These are phyloP conservation scores for Lasaia peninsularis DNA, from an alignment of 1,140 invertebrate species.

Conservation along the genomic window DNA sequence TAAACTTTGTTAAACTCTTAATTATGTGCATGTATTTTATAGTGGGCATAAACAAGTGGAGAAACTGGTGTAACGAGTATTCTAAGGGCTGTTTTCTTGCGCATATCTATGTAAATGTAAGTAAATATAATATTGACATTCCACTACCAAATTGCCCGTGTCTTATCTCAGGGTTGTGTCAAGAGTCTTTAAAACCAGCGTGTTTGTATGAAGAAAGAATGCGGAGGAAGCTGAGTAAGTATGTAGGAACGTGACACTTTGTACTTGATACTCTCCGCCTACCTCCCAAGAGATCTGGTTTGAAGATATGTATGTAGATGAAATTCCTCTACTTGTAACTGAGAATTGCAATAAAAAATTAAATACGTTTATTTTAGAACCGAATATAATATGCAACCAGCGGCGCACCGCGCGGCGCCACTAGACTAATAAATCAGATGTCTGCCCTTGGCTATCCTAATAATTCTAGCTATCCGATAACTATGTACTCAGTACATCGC, in stretches of 20 bases:
- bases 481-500: not conserved
- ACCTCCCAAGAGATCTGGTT: no score
- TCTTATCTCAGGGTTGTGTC: no score
- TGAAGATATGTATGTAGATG: no score
- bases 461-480: conserved; percentile 22
- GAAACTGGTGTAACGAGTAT: not conserved
- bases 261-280: no score
- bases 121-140: no score
- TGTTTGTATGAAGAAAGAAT: no score
- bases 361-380: conserved; percentile 30
- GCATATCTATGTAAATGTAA: no score
- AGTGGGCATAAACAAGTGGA: not conserved
- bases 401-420: conserved; percentile 35
- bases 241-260: no score
- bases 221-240: no score
- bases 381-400: conserved; percentile 24
- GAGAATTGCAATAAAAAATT: conserved; percentile 33
- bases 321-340: not conserved
- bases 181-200: no score
- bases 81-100: no score
- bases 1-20: not conserved
- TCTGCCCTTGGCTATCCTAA: conserved; percentile 24
- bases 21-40: not conserved
- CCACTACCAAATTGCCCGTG: no score
- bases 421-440: conserved; percentile 34